Base-by-base conservation (phyloP, 2,797 vertebrate genomes). In the Pseudopleuronectes americanus region DNA sequence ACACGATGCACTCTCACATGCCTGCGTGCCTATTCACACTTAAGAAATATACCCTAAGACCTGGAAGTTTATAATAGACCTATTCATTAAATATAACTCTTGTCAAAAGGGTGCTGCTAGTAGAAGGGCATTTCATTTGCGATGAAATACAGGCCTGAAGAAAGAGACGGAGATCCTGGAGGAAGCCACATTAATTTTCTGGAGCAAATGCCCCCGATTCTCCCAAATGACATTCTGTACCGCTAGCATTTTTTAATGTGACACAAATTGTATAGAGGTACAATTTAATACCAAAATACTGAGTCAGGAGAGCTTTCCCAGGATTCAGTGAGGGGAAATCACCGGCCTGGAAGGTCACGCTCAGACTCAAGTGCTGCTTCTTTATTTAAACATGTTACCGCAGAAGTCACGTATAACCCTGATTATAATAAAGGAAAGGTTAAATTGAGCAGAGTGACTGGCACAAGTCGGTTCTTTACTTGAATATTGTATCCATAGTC, bases 81-180 rank as follows among this genome's bases (percentile, higher is more conserved):
- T 95, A 95, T 97, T 97, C 95, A 96, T 97, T 97, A 97, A 98
- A 96, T 97, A 96, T 96, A 95, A 95, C 96, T 96, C 95, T 96
- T 96, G 96, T 96, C 95, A 96, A 96, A 96, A 94, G 94, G 94
- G 92, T 95, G 77, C 71, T 77, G 78, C 55, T 21, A 72, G 69
- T 77, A 59, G 75, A 77, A 64, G 57, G 77, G 74, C 68, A 79
- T 72, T 84, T 77, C 54, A 66, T 74, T 79, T 70, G 51, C 71
- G 94, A 95, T 95, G 95, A 97, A 97, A 96, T 96, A 96, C 96
- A 95, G 94, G 95, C 96, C 96, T 94, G 95, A 90, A 96, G 96
- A 96, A 95, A 96, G 94, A 93, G 95, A 93, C 94, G 78, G 93
- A 94, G 94, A 95, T 95, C 95, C 79, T 94, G 94, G 93, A 96